These are phyloP conservation scores for Tipula lateralis DNA, from an alignment of 2,888 invertebrate species.

Conservation along the genomic window DNA sequence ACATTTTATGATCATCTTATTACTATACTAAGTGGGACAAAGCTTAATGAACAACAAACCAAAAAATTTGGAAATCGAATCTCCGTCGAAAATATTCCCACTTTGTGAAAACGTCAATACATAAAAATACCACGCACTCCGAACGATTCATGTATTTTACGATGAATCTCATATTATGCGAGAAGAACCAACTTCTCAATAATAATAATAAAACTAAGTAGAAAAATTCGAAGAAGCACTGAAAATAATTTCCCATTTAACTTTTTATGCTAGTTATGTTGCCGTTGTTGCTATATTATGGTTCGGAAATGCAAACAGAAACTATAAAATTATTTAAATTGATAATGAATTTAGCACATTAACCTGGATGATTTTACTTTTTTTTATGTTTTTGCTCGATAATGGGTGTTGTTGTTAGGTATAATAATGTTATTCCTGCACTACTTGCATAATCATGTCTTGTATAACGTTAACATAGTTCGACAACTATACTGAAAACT, in stretches of 20 bases:
- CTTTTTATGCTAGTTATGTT: background rate
- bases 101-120: too few relatives aligned
- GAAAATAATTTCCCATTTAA: background rate
- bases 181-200: background rate
- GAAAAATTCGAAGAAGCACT: background rate
- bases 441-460: background rate
- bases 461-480: background rate
- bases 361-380: background rate
- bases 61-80: too few relatives aligned
- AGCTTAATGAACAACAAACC: too few relatives aligned
- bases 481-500: background rate
- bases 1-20: too few relatives aligned
- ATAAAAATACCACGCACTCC: too few relatives aligned
- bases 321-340: conserved; percentile 11
- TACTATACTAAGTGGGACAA: too few relatives aligned
- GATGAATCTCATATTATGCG: background rate
- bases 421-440: background rate
- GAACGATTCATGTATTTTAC: background rate
- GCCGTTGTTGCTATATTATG: background rate
- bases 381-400: background rate
- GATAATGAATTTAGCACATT: conserved; percentile 2
- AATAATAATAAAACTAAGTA: background rate
- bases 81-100: too few relatives aligned
- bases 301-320: background rate
- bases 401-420: background rate